Percentiles rank a stretch among this genome's conserved stretches.
phyloP scores from a whole-genome alignment of 2,888 invertebrate species.

The Cryptocheilus praepositus region DNA sequence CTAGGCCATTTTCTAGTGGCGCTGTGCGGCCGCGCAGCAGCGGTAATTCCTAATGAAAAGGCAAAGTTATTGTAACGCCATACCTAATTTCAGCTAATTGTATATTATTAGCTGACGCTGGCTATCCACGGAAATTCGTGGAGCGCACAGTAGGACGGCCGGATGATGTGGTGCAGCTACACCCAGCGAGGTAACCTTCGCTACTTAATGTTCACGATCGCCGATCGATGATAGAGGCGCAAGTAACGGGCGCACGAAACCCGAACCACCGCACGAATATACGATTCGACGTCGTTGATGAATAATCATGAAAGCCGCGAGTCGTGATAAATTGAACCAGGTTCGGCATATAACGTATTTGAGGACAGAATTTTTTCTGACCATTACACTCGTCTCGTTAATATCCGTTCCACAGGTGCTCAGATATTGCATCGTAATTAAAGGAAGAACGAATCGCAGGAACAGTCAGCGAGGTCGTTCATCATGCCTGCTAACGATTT shows the following conservation, averaged over 20 bases:
- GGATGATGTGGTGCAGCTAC: slow-evolving; percentile 15
- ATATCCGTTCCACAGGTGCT: too few relatives aligned
- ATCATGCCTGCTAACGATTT: background rate
- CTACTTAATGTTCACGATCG: too few relatives aligned
- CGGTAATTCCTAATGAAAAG: slow-evolving; percentile 55
- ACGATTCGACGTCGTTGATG: too few relatives aligned
- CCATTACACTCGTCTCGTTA: background rate
- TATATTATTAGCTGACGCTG: slow-evolving; percentile 54
- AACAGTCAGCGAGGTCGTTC: background rate
- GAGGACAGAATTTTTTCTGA: background rate
- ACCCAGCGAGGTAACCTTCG: background rate
- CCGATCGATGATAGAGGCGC: too few relatives aligned
- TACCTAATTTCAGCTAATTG: slow-evolving; percentile 62
- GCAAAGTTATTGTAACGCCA: slow-evolving; percentile 57
- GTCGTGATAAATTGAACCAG: too few relatives aligned
- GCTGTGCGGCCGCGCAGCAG: slow-evolving; percentile 42
- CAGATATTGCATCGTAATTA: background rate
- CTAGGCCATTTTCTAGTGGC: slow-evolving; percentile 12
- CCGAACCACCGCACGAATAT: too few relatives aligned
- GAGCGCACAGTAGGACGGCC: slow-evolving; percentile 12
- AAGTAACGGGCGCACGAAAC: too few relatives aligned
- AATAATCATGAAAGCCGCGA: too few relatives aligned
- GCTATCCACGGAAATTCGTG: slow-evolving; percentile 43
- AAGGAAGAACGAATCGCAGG: background rate
- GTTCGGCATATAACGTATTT: background rate